phyloP scores from a whole-genome alignment of 1,140 invertebrate species.

The Hermetia illucens region DNA sequence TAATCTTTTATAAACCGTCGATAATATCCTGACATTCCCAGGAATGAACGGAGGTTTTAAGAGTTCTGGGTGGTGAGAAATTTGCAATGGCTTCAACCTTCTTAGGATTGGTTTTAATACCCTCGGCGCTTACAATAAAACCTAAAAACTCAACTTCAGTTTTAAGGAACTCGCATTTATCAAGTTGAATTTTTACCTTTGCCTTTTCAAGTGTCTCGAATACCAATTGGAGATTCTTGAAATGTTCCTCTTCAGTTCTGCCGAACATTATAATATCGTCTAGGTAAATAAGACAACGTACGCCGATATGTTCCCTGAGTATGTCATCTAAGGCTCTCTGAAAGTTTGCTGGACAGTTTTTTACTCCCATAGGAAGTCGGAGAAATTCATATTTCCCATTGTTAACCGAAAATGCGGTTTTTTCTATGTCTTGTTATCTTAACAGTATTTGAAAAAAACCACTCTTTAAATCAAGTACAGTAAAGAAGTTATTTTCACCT shows the following conservation, averaged over 20 bases:
- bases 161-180: slow-evolving; percentile 9
- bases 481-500: slow-evolving; percentile 28
- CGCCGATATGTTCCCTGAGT: slow-evolving; percentile 14
- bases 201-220: slow-evolving; percentile 5
- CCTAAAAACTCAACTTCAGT: slow-evolving; percentile 9
- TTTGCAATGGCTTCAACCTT: slow-evolving; percentile 10
- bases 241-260: slow-evolving; percentile 15
- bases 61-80: slow-evolving; percentile 8
- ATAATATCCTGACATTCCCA: slow-evolving; percentile 8
- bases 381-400: slow-evolving; percentile 28
- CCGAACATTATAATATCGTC: slow-evolving; percentile 13
- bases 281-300: slow-evolving; percentile 15
- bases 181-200: slow-evolving; percentile 8
- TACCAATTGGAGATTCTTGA: slow-evolving; percentile 9
- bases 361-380: slow-evolving; percentile 28
- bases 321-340: slow-evolving; percentile 30
- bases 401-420: slow-evolving; percentile 27
- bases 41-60: too few relatives aligned
- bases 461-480: slow-evolving; percentile 29
- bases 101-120: slow-evolving; percentile 11
- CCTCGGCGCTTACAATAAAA: slow-evolving; percentile 8
- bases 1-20: slow-evolving; percentile 17
- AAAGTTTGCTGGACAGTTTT: slow-evolving; percentile 29
- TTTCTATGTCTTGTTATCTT: slow-evolving; percentile 17
- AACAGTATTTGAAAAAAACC: slow-evolving; percentile 35